phyloP scores from a whole-genome alignment of 2,888 invertebrate species.

The Prenolepis imparis region DNA sequence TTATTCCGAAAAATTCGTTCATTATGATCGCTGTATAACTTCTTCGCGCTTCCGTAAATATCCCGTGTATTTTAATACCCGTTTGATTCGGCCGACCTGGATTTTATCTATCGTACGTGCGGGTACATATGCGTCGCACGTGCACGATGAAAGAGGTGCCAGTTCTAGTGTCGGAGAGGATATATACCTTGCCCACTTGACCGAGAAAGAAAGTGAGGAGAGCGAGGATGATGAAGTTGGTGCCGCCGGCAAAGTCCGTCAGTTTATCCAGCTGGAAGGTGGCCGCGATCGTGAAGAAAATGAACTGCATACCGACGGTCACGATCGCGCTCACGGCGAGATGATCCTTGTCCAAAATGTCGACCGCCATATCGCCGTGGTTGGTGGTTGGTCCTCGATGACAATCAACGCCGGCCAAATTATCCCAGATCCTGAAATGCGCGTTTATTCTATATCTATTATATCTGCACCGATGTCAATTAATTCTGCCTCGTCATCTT shows the following conservation, averaged over 20 bases:
- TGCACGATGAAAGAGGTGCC: neutral
- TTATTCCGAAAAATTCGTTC: neutral
- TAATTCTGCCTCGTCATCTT: neutral
- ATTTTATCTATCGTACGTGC: neutral
- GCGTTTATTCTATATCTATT: neutral
- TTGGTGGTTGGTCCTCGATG: constrained; percentile 5
- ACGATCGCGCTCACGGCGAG: constrained; percentile 95
- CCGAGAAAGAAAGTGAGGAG: constrained; percentile 95
- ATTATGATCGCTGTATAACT: neutral
- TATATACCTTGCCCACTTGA: constrained; percentile 90
- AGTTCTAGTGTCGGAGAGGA: constrained; percentile 35
- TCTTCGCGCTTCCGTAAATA: neutral
- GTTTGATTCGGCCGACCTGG: neutral
- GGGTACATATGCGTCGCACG: neutral
- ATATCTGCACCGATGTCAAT: constrained; percentile 2
- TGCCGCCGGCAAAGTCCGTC: constrained; percentile 97
- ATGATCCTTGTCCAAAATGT: constrained; percentile 93
- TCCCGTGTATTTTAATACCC: neutral
- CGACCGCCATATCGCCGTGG: constrained; percentile 90
- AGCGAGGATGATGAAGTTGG: constrained; percentile 96
- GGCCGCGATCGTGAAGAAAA: constrained; percentile 95
- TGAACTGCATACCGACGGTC: constrained; percentile 93
- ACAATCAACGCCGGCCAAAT: constrained; percentile 53
- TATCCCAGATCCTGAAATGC: constrained; percentile 65
- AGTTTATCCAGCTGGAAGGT: constrained; percentile 95